phyloP scores from a whole-genome alignment of 1,140 invertebrate genomes.

The Caenorhabditis remanei region DNA sequence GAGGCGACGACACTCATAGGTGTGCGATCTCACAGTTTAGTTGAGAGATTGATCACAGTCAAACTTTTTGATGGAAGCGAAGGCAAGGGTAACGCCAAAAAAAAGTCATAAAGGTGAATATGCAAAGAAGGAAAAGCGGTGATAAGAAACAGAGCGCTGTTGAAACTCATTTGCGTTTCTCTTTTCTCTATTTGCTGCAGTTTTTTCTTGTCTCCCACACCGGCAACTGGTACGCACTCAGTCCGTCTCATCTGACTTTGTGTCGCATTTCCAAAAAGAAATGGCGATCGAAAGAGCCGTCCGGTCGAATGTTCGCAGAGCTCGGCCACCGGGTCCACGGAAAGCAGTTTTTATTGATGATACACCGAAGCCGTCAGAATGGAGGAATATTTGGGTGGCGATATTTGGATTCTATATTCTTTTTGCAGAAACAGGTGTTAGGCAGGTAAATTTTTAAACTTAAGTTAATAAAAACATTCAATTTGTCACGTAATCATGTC shows the following conservation, averaged over 20 bases:
- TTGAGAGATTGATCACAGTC: slow-evolving; percentile 23
- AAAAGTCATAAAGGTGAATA: slow-evolving; percentile 57
- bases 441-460: slow-evolving; percentile 19
- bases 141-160: slow-evolving; percentile 54
- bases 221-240: slow-evolving; percentile 22
- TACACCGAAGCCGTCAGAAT: slow-evolving; percentile 34
- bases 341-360: slow-evolving; percentile 33
- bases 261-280: not conserved
- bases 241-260: not conserved
- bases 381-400: slow-evolving; percentile 51
- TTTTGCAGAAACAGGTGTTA: slow-evolving; percentile 57
- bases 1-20: not conserved
- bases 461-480: too few relatives aligned
- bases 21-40: slow-evolving; percentile 46
- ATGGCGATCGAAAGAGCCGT: slow-evolving; percentile 35
- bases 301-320: slow-evolving; percentile 7
- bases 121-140: slow-evolving; percentile 36
- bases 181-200: slow-evolving; percentile 40
- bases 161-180: slow-evolving; percentile 50
- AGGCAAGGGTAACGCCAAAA: slow-evolving; percentile 39
- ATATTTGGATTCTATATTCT: slow-evolving; percentile 59
- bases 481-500: not conserved
- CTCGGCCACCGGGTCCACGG: not conserved
- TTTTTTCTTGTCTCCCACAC: slow-evolving; percentile 29
- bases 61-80: slow-evolving; percentile 51